Conservation (phyloP, 2,113 vertebrate species). For the Himantopus leucocephalus region DNA sequence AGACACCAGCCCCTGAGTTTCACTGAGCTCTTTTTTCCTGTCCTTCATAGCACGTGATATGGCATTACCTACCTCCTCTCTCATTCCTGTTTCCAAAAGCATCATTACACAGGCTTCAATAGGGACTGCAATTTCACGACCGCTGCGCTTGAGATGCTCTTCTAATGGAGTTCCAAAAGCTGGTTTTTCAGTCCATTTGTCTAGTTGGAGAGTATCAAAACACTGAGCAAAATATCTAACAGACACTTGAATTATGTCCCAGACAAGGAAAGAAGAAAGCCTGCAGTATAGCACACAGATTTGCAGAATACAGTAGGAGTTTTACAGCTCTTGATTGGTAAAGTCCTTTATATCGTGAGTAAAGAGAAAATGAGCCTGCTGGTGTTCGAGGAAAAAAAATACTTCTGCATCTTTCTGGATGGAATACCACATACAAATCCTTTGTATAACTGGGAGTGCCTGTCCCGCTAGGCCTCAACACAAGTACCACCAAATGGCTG, state of each 20-base stretch:
- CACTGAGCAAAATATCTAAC: constrained; percentile 6
- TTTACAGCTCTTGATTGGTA: background rate
- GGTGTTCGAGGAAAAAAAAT: background rate
- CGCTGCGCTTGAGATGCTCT: constrained; percentile 93
- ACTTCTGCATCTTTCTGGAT: constrained; percentile 12
- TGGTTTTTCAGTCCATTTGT: constrained; percentile 96
- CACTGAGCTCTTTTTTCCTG: background rate
- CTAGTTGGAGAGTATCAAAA: constrained; percentile 73
- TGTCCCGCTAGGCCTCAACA: background rate
- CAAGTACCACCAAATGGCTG: background rate
- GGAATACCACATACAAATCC: background rate
- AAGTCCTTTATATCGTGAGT: background rate
- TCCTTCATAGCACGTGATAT: rapidly evolving
- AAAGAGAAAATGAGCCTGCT: background rate
- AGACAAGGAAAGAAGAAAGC: background rate
- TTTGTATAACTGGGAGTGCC: rapidly evolving
- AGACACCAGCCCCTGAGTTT: rapidly evolving
- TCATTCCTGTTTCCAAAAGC: constrained; percentile 96
- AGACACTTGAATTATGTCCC: background rate
- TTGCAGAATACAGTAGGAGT: background rate
- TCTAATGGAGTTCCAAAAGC: constrained; percentile 92
- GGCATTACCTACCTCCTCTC: constrained; percentile 85
- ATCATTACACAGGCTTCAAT: constrained; percentile 97
- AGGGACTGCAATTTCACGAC: constrained; percentile 91
- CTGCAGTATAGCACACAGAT: background rate